A percentile compares a stretch with the other conserved stretches of the same genome.
Evolutionary conservation across 2,888 invertebrate genomes (phyloP).

Genomic region (Brenthis hecate): DNA sequence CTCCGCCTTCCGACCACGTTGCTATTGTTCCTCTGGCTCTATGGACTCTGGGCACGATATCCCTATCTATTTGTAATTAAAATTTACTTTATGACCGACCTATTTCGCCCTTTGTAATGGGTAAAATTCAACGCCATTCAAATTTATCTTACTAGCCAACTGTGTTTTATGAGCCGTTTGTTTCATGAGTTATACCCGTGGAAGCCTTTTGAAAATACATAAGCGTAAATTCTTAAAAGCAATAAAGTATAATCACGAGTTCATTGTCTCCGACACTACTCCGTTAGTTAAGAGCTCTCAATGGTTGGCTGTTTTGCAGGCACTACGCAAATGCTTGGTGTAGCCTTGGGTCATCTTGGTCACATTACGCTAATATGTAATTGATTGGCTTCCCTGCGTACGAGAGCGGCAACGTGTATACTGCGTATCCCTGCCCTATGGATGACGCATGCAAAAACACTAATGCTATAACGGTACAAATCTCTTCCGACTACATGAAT

Average conservation of each 20-base stretch:
- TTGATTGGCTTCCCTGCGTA: slow-evolving; percentile 75
- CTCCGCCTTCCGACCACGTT: slow-evolving; percentile 73
- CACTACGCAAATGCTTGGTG: slow-evolving; percentile 66
- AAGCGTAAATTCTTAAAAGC: slow-evolving; percentile 38
- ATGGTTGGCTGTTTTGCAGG: slow-evolving; percentile 50
- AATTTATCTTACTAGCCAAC: slow-evolving; percentile 28
- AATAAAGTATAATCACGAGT: slow-evolving; percentile 59
- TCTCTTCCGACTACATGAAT: slow-evolving; percentile 52
- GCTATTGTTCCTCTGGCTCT: slow-evolving; percentile 64
- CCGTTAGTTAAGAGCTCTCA: slow-evolving; percentile 58
- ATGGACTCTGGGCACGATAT: slow-evolving; percentile 54
- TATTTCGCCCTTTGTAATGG: slow-evolving; percentile 35
- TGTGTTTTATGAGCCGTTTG: slow-evolving; percentile 32
- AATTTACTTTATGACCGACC: slow-evolving; percentile 54
- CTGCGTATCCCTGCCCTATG: slow-evolving; percentile 68
- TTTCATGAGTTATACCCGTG: slow-evolving; percentile 27
- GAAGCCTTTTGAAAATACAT: slow-evolving; percentile 30
- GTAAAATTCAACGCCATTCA: slow-evolving; percentile 32
- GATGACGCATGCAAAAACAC: slow-evolving; percentile 75
- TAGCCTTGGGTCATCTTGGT: slow-evolving; percentile 64
- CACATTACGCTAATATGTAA: slow-evolving; percentile 80
- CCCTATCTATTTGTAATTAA: slow-evolving; percentile 62
- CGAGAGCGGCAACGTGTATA: slow-evolving; percentile 53
- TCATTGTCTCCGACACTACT: slow-evolving; percentile 56
- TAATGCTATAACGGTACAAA: slow-evolving; percentile 72